Conservation (phyloP, 1,140 invertebrate species). For the Papilio aristodemus region DNA sequence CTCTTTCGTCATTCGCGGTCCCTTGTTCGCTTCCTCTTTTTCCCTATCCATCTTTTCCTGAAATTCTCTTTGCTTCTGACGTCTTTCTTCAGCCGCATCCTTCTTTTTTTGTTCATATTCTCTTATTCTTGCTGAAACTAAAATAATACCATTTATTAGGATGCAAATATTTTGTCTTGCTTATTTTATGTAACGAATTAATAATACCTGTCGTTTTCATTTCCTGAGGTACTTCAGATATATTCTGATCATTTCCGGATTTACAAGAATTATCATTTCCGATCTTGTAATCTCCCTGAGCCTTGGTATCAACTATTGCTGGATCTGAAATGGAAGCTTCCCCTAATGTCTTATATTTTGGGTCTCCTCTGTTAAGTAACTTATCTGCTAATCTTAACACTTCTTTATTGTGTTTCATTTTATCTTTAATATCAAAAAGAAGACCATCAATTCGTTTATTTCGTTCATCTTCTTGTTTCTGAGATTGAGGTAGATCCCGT, state of each 20-base stretch:
- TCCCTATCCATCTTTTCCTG: conserved; percentile 62
- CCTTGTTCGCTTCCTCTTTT: conserved; percentile 61
- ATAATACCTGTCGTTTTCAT: conserved; percentile 8
- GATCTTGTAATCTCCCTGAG: conserved; percentile 54
- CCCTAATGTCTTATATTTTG: conserved; percentile 42
- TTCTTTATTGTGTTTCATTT: conserved; percentile 75
- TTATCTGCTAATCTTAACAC: conserved; percentile 69
- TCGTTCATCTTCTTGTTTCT: conserved; percentile 54
- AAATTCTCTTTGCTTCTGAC: conserved; percentile 51
- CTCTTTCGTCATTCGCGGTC: conserved; percentile 87
- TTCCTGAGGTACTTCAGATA: conserved; percentile 17
- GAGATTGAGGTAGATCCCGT: conserved; percentile 38
- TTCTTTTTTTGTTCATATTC: conserved; percentile 45
- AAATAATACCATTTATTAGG: not conserved
- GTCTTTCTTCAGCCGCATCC: conserved; percentile 49
- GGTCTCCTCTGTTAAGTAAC: conserved; percentile 61
- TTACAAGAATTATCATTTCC: not conserved
- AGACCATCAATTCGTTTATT: conserved; percentile 64
- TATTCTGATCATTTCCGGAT: not conserved
- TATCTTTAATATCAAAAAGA: conserved; percentile 67
- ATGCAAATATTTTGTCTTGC: not conserved
- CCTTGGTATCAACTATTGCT: conserved; percentile 49
- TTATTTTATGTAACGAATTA: not conserved
- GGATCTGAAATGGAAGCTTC: conserved; percentile 40
- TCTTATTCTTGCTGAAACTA: conserved; percentile 30